A percentile compares a stretch with the other conserved stretches of the same genome.
These are phyloP conservation scores for Serrognathus titanus DNA, from an alignment of 2,888 invertebrate species.

Conservation along the genomic window DNA sequence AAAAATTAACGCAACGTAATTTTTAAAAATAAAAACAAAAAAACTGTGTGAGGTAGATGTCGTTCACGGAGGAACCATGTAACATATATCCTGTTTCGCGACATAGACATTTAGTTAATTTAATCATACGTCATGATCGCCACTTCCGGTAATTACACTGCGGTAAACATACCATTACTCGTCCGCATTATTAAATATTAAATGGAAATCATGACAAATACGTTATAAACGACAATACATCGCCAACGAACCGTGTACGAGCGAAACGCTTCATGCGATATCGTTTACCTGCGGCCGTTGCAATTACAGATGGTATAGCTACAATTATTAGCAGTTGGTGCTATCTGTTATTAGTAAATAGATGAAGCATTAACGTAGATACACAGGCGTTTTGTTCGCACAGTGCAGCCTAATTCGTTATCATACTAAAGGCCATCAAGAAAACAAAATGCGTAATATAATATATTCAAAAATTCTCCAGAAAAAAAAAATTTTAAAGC, in stretches of 20 bases:
- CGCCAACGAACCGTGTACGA: not conserved
- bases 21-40: not conserved
- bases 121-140: slow-evolving; percentile 44
- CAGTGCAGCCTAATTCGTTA: no score
- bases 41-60: not conserved
- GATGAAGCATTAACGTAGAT: no score
- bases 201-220: slow-evolving; percentile 47
- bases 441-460: no score
- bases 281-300: slow-evolving; percentile 11
- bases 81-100: slow-evolving; percentile 33
- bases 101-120: slow-evolving; percentile 43
- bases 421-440: no score
- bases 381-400: no score
- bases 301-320: slow-evolving; percentile 17
- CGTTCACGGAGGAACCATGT: slow-evolving; percentile 4
- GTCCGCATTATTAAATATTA: slow-evolving; percentile 43
- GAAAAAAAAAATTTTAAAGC: no score
- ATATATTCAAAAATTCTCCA: no score
- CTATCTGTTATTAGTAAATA: no score
- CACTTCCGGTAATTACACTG: slow-evolving; percentile 44
- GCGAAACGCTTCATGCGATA: slow-evolving; percentile 1
- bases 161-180: slow-evolving; percentile 45
- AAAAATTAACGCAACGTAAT: no score
- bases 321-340: not conserved
- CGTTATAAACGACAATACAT: slow-evolving; percentile 34